Conservation (phyloP, 2,113 vertebrate genomes). For the Urocynchramus pylzowi region DNA sequence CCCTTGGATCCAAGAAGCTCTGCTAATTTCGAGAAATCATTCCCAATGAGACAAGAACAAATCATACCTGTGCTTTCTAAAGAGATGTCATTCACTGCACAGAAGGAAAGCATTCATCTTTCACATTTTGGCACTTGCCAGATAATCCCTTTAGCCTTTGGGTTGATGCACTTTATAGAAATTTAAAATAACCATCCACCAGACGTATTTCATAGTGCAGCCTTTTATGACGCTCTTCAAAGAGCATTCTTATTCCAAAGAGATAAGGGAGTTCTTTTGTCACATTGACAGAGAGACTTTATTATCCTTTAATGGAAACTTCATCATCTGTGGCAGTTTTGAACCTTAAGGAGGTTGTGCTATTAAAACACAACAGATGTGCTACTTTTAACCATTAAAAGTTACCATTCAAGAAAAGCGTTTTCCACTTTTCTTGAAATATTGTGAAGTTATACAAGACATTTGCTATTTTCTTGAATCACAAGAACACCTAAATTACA, state of each 20-base stretch:
- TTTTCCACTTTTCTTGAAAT: neutral
- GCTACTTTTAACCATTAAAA: neutral
- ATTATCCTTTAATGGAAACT: slow-evolving; percentile 46
- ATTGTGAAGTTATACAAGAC: neutral
- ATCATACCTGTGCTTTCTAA: neutral
- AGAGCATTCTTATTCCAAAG: slow-evolving; percentile 15
- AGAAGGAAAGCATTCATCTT: neutral
- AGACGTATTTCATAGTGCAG: neutral
- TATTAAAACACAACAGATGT: neutral
- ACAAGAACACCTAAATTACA: neutral
- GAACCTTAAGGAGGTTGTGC: neutral
- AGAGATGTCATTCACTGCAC: neutral
- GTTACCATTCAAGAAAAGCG: neutral
- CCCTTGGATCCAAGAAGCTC: neutral
- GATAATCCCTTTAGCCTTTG: slow-evolving; percentile 31
- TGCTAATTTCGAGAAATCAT: neutral
- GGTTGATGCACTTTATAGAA: slow-evolving; percentile 5
- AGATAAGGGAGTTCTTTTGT: slow-evolving; percentile 48
- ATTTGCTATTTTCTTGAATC: neutral
- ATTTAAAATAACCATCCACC: slow-evolving; percentile 1
- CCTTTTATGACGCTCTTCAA: slow-evolving; percentile 38
- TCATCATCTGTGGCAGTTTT: slow-evolving; percentile 10
- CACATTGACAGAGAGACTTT: slow-evolving; percentile 16
- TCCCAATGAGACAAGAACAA: neutral
- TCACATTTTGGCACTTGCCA: neutral